Percentiles rank a stretch among this genome's conserved stretches.
Evolutionary conservation across 2,113 vertebrate species (phyloP).

Genomic region (Carassius auratus): DNA sequence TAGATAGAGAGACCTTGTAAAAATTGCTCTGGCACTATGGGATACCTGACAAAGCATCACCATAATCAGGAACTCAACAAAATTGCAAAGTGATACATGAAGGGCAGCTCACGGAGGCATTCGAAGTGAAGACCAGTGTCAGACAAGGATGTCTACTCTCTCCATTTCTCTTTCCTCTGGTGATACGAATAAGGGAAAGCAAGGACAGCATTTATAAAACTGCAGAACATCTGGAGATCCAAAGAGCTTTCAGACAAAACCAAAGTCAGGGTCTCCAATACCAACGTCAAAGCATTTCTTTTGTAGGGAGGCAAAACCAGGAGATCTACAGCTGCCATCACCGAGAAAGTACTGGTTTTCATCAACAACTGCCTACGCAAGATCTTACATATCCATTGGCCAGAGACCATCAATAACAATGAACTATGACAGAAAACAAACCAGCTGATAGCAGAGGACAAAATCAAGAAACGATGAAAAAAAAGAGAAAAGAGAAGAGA

Average conservation of each 20-base stretch:
- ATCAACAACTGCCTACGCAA: background rate
- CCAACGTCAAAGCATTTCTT: background rate
- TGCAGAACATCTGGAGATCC: background rate
- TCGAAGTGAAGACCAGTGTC: background rate
- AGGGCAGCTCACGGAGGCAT: background rate
- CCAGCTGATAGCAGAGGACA: background rate
- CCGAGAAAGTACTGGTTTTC: background rate
- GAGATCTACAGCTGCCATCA: too few relatives aligned
- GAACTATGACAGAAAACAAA: background rate
- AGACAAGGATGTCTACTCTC: background rate
- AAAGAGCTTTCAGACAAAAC: background rate
- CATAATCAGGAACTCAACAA: slow-evolving; percentile 2
- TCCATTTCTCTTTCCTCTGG: slow-evolving; percentile 10
- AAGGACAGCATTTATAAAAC: background rate
- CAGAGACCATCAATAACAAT: background rate
- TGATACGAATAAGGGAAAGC: background rate
- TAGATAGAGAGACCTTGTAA: background rate
- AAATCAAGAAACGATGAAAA: background rate
- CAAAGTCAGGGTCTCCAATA: background rate
- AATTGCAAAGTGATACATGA: slow-evolving; percentile 6
- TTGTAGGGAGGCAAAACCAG: background rate
- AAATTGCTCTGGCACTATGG: background rate
- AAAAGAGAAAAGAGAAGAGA: too few relatives aligned
- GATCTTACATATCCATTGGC: background rate
- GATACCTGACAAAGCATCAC: background rate